Base-by-base conservation (phyloP, 2,888 invertebrate genomes). In the Podotricha telesiphe region DNA sequence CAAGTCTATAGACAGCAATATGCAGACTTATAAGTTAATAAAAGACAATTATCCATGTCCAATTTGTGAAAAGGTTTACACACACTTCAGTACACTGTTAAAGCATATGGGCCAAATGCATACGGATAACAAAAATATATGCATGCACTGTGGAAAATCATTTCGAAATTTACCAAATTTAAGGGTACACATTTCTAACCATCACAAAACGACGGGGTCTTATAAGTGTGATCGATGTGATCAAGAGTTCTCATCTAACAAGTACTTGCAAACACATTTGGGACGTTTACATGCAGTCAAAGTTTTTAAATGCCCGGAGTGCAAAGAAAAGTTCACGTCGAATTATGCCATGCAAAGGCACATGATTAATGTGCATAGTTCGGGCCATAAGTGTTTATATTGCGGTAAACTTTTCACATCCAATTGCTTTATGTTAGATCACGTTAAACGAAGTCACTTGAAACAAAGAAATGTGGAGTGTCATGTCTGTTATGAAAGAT, bases 391-490 rank as follows among this genome's bases (percentile, higher is more conserved):
- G 62, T 91, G 91, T 61, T 63, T 76, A 0, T 81, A 86, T 45
- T 91, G 91, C 62, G 82, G 81, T 1, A 85, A 82, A 67, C 67
- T 84, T 3, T 91, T 89, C 63, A 82, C 84, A 0, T 86, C 83
- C 51, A 85, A 89, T 73, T 89, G 87, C 0, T 82, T 81, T 37
- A 83, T 90, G 85, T 77, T 83, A 0, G 85, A 85, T 55, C 91
- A 91, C 65, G 74, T 89, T 0, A 80, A 84, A 50, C 78, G 87
- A 4, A 78, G 81, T 10, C 91, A 91, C 73, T 79, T 88, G 13
- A 86, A 88, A 69, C 89, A 90, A 72, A 88, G 83, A 65, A 88
- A 87, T 64, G 84, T 86, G 0, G 79, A 86, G 67, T 89, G 90
- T 64, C 76, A 82, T 0, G 69, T 87, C 0, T 89, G 90, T 68